Conservation (phyloP, 2,797 vertebrate species). For the Malurus leucopterus region DNA sequence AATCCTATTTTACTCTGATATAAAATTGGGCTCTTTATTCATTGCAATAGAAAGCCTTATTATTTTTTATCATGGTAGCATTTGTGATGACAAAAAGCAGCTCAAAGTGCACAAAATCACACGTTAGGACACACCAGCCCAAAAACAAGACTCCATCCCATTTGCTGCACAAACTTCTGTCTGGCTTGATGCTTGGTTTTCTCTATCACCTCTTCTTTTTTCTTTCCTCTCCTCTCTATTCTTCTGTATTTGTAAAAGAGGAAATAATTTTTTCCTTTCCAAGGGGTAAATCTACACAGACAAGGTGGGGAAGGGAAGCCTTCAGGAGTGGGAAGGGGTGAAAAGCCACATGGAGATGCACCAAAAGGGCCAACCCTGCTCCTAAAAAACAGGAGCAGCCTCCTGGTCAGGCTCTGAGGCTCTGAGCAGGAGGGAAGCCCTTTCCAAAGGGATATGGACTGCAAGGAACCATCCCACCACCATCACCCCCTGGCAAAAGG, state of each 20-base stretch:
- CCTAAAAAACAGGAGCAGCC: neutral
- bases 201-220: neutral
- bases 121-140: neutral
- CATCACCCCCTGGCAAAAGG: neutral
- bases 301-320: neutral
- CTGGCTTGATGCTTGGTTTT: too few species aligned
- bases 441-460: neutral
- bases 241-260: neutral
- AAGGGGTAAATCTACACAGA: fast-evolving
- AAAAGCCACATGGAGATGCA: neutral
- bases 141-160: neutral
- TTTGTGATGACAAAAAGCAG: neutral
- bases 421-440: neutral
- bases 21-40: neutral
- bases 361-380: neutral
- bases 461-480: neutral
- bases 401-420: fast-evolving
- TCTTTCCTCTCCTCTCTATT: neutral
- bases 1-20: neutral
- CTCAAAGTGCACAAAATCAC: neutral
- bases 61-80: neutral
- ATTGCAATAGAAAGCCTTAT: neutral
- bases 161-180: neutral
- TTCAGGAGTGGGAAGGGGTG: neutral
- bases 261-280: neutral